Percentiles rank a stretch among this genome's conserved stretches.
phyloP scores from a whole-genome alignment of 2,797 vertebrate species.

The Gymnocypris eckloni region DNA sequence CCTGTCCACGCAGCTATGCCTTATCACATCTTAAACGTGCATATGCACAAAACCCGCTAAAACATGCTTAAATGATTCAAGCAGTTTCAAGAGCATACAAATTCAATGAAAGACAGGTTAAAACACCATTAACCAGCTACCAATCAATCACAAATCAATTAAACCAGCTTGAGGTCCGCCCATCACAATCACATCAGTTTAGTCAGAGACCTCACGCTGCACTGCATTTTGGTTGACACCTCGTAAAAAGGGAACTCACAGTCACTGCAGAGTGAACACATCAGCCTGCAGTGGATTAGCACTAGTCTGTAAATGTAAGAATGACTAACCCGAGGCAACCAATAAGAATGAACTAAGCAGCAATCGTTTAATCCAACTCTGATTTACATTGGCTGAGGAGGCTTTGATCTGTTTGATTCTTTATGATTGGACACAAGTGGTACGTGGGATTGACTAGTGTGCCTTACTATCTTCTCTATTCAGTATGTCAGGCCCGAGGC shows the following conservation, averaged over 20 bases:
- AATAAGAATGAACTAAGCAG: conserved; percentile 3
- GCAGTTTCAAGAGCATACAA: background rate
- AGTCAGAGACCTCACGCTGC: background rate
- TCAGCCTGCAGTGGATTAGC: conserved; percentile 30
- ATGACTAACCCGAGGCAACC: conserved; percentile 4
- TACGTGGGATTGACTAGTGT: conserved; percentile 31
- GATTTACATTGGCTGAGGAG: conserved; percentile 23
- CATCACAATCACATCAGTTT: background rate
- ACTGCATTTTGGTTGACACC: conserved; percentile 13
- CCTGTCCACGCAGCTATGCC: conserved; percentile 36
- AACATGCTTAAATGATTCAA: conserved; percentile 35
- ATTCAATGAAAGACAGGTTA: background rate
- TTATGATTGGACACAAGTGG: conserved; percentile 36
- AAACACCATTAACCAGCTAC: background rate
- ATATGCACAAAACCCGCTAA: conserved; percentile 27
- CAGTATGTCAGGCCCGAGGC: conserved; percentile 39
- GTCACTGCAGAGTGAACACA: background rate
- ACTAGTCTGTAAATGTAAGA: background rate
- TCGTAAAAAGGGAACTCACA: background rate
- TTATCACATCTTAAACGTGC: conserved; percentile 29
- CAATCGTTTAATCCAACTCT: conserved; percentile 3
- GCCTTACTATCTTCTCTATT: conserved; percentile 44
- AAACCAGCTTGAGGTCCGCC: conserved; percentile 18
- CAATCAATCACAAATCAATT: conserved; percentile 30
- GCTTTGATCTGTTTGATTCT: conserved; percentile 8